Percentiles rank a stretch among this genome's conserved stretches.
phyloP scores from a whole-genome alignment of 2,888 invertebrate species.

The Cephus runcator region DNA sequence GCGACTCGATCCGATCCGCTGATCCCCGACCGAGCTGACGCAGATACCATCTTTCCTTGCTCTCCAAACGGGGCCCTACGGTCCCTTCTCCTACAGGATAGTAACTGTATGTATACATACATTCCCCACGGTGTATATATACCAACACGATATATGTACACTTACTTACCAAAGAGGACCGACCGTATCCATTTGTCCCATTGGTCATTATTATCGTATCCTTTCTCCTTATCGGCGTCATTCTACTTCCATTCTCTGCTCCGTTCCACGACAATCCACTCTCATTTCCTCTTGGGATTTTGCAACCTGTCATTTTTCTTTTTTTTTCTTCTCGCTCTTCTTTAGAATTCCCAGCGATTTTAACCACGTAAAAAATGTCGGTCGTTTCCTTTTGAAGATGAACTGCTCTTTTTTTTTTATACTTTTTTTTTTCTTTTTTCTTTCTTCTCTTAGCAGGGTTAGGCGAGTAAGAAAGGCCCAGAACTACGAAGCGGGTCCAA shows the following conservation, averaged over 20 bases:
- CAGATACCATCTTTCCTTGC: constrained; percentile 62
- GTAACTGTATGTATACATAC: constrained; percentile 7
- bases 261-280: background rate
- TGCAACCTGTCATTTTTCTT: background rate
- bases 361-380: background rate
- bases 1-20: constrained; percentile 62
- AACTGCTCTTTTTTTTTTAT: background rate
- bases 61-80: constrained; percentile 42
- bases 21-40: constrained; percentile 63
- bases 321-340: background rate
- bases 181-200: constrained; percentile 9
- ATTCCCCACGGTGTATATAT: background rate
- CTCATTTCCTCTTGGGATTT: background rate
- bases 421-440: background rate
- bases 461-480: background rate
- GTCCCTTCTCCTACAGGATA: constrained; percentile 3
- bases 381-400: background rate
- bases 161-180: background rate
- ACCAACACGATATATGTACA: background rate
- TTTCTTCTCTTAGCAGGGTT: background rate
- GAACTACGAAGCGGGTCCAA: background rate
- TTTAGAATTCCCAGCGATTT: background rate
- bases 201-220: constrained; percentile 4
- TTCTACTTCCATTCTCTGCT: background rate
- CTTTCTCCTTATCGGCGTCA: background rate